Evolutionary conservation across 2,797 vertebrate species (phyloP), one percentile per base, ranked within the genome.

Genomic region (Oreochromis mossambicus): DNA sequence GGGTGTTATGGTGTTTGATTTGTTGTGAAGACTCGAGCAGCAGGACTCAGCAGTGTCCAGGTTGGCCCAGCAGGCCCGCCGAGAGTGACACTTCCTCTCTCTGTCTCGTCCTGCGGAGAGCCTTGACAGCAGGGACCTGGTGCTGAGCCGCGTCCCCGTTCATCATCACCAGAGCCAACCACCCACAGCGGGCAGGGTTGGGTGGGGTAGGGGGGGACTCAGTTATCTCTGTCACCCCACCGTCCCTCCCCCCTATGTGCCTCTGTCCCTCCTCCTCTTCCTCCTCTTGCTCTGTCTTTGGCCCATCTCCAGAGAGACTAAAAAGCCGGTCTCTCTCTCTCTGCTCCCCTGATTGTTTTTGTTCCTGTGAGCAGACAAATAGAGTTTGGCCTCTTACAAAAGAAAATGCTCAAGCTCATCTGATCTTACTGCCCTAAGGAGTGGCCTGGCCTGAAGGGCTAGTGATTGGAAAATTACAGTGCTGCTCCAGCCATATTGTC

Each of bases 1-100:
- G 91, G 90, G 92, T 90, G 92, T 93, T 77, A 90, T 86, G 87
- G 92, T 93, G 93, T 96, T 94, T 95, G 95, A 95, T 96, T 95
- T 95, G 94, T 91, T 95, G 95, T 94, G 95, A 96, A 95, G 93
- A 91, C 92, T 88, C 81, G 77, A 95, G 92, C 95, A 94, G 95
- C 93, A 89, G 95, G 94, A 94, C 91, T 88, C 92, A 88, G 94
- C 91, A 92, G 94, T 94, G 92, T 96, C 94, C 95, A 95, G 96
- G 95, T 95, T 95, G 95, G 91, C 95, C 78, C 95, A 96, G 96
- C 94, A 87, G 93, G 94, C 95, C 95, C 61, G 90, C 80, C 54
- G 95, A 94, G 96, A 96, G 96, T 91, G 95, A 96, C 95, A 96
- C 96, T 96, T 96, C 96, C 96, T 96, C 94, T 95, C 92, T 92